Percentiles rank a stretch among this genome's conserved stretches.
These are phyloP conservation scores for Netta rufina DNA, from an alignment of 2,797 vertebrate genomes.

Conservation along the genomic window DNA sequence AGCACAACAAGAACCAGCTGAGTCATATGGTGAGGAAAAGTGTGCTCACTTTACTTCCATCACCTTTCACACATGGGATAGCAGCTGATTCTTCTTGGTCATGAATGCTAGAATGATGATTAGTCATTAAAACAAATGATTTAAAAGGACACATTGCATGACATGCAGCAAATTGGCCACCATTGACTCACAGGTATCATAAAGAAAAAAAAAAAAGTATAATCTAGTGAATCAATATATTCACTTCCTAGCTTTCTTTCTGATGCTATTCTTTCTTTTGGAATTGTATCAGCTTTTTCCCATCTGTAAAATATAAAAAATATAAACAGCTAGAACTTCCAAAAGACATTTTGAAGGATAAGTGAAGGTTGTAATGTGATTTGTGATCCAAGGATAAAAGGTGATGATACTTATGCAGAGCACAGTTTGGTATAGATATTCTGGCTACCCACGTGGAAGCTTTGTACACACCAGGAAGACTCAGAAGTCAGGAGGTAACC, in stretches of 20 bases:
- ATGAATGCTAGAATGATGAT: not conserved
- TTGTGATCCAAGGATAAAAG: slow-evolving; percentile 2
- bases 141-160: not conserved
- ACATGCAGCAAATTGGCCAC: not conserved
- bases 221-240: not conserved
- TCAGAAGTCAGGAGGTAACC: not conserved
- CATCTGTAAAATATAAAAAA: not conserved
- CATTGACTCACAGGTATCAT: not conserved
- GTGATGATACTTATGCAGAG: not conserved
- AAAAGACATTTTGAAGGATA: not conserved
- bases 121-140: not conserved
- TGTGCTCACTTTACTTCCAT: not conserved
- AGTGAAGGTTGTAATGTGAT: not conserved
- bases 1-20: not conserved
- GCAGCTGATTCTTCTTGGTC: not conserved
- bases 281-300: not conserved
- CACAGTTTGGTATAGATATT: not conserved
- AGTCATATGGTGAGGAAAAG: not conserved
- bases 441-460: not conserved
- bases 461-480: not conserved
- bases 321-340: not conserved
- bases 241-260: not conserved
- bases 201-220: not conserved
- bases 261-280: not conserved
- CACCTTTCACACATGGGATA: not conserved